phyloP scores from a whole-genome alignment of 2,797 vertebrate species.

The Anguilla marmorata region DNA sequence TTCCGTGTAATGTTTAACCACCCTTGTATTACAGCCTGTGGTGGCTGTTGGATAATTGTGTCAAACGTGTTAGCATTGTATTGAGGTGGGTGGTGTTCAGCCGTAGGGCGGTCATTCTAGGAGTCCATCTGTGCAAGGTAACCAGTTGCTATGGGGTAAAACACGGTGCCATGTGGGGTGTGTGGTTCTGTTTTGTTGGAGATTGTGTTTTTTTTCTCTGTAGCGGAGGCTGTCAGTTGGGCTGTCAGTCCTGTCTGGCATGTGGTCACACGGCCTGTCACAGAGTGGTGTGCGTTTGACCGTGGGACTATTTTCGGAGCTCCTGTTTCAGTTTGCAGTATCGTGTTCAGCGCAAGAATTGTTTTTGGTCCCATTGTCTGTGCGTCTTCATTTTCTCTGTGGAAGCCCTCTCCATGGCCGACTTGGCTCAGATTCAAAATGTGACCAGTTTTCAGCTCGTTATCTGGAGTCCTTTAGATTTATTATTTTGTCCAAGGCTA shows the following conservation, averaged over 20 bases:
- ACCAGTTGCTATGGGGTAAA: not conserved
- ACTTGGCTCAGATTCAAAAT: not conserved
- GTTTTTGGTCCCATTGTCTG: not conserved
- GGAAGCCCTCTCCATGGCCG: not conserved
- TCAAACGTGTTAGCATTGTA: not conserved
- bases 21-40: not conserved
- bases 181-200: not conserved
- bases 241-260: not conserved
- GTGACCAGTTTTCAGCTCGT: not conserved
- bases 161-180: not conserved
- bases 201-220: not conserved
- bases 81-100: not conserved
- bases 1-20: not conserved
- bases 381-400: not conserved
- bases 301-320: not conserved
- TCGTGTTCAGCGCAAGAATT: not conserved
- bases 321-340: not conserved
- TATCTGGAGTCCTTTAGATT: slow-evolving; percentile 5
- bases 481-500: not conserved
- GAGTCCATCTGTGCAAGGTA: not conserved
- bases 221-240: not conserved
- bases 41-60: not conserved
- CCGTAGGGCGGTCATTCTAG: not conserved
- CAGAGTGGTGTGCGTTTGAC: not conserved
- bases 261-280: not conserved